Conservation (phyloP, 2,797 vertebrate species). For the Orestias chungarensis region DNA sequence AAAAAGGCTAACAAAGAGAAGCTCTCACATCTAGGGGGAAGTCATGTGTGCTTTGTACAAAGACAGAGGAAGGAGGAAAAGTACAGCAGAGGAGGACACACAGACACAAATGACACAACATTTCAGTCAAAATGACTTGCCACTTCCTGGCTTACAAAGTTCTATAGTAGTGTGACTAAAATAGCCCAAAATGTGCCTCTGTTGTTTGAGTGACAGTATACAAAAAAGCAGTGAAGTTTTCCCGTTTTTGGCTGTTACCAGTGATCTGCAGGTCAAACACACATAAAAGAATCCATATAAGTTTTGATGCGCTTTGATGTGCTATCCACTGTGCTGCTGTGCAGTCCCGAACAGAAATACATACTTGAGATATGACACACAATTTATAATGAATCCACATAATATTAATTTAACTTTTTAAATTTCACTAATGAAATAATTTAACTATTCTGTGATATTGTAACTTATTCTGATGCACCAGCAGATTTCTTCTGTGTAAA, state of each 20-base stretch:
- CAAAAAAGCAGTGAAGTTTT: slow-evolving; percentile 33
- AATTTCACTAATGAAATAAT: neutral
- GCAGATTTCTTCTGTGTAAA: neutral
- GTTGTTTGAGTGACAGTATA: slow-evolving; percentile 29
- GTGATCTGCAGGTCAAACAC: neutral
- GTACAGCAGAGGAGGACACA: slow-evolving; percentile 46
- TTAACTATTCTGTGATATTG: neutral
- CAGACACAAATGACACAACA: slow-evolving; percentile 71
- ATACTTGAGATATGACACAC: neutral
- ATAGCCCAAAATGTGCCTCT: slow-evolving; percentile 22
- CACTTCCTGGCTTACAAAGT: slow-evolving; percentile 46
- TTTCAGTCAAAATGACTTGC: slow-evolving; percentile 61
- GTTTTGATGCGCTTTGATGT: neutral
- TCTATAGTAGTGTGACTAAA: slow-evolving; percentile 31
- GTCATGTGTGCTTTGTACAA: slow-evolving; percentile 53
- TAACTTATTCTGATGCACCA: neutral
- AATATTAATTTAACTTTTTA: neutral
- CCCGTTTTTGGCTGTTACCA: neutral
- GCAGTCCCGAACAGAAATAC: neutral
- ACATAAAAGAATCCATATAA: neutral
- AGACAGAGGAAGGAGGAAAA: slow-evolving; percentile 68
- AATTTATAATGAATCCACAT: neutral
- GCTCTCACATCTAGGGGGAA: slow-evolving; percentile 72
- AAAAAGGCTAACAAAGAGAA: slow-evolving; percentile 46
- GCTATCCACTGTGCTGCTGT: no score